Evolutionary conservation across 1,140 invertebrate genomes (phyloP), one percentile per base, ranked within the genome.

Genomic region (Doryteuthis pealeii): DNA sequence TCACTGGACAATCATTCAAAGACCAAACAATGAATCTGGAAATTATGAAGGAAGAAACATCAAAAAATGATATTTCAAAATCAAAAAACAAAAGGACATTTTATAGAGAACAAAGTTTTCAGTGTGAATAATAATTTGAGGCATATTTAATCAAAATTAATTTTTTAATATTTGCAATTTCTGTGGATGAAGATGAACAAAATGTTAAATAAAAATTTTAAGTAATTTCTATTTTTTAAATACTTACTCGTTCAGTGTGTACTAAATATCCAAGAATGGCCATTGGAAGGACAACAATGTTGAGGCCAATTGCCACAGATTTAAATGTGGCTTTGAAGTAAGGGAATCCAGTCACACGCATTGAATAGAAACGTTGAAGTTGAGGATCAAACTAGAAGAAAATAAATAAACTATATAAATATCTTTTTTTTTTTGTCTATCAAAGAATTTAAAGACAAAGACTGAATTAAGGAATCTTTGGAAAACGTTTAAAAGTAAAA

Each of bases 311-410:
- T 14, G 89, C 77, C 73, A 89, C 88, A 67, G 90, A 91, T 76
- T 90, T 91, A 1, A 86, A 86, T 40, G 90, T 93, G 28, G 92
- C 90, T 81, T 90, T 91, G 84, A 94, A 94, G 79, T 91, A 88
- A 14, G 93, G 90, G 73, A 89, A 91, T 58, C 90, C 87, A 5
- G 88, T 90, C 0, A 90, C 90, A 86, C 91, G 90, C 90, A 93
- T 91, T 0, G 93, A 90, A 78, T 91, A 86, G 81, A 90, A 94
- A 74, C 93, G 90, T 80, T 93, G 91, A 22, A 95, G 79, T 30
- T 90, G 92, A 67, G 91, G 86, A 87, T 95, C 94, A 85, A 94
- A 92, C 94, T 96, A 90, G 77, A 86, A 84, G 85, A 88, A 79
- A 81, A 35, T 45, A 40, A 72, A 45, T 32, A 67, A 32, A 14